Evolutionary conservation across 2,888 invertebrate species (phyloP).

Genomic region (Dryocosmus kuriphilus): DNA sequence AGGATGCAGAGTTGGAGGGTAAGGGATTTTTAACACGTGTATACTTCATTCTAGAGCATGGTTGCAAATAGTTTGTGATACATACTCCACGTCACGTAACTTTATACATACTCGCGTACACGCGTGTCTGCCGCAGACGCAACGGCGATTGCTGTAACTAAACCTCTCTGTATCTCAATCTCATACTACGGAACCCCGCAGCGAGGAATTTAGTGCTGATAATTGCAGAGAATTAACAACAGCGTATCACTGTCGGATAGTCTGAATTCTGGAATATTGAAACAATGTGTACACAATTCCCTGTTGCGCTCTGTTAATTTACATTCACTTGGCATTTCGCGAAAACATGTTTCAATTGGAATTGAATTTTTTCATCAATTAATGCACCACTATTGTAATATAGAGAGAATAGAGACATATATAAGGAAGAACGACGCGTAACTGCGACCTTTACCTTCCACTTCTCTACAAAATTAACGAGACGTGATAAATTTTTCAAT

Average conservation of each 20-base stretch:
- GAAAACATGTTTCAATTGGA: not conserved
- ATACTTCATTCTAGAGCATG: constrained; percentile 3
- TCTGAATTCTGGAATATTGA: constrained; percentile 35
- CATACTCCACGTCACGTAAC: constrained; percentile 3
- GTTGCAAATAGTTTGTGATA: not conserved
- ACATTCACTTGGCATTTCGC: not conserved
- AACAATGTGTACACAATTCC: constrained; percentile 22
- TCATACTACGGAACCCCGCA: constrained; percentile 30
- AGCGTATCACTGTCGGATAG: constrained; percentile 35
- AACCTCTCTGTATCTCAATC: constrained; percentile 37
- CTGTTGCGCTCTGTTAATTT: not conserved
- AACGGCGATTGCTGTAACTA: constrained; percentile 25
- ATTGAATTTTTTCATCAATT: not conserved
- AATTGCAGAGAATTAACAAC: constrained; percentile 38
- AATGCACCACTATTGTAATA: not conserved
- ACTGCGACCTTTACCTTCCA: too few relatives aligned
- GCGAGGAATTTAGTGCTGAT: constrained; percentile 38
- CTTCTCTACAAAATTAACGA: too few relatives aligned
- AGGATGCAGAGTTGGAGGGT: not conserved
- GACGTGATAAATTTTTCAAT: too few relatives aligned
- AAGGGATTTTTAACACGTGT: not conserved
- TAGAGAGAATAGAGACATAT: too few relatives aligned
- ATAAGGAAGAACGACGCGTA: too few relatives aligned
- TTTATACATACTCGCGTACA: not conserved
- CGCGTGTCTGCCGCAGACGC: constrained; percentile 25